Evolutionary conservation across 2,888 invertebrate genomes (phyloP), one percentile per base, ranked within the genome.

Genomic region (Plemyria rubiginata): DNA sequence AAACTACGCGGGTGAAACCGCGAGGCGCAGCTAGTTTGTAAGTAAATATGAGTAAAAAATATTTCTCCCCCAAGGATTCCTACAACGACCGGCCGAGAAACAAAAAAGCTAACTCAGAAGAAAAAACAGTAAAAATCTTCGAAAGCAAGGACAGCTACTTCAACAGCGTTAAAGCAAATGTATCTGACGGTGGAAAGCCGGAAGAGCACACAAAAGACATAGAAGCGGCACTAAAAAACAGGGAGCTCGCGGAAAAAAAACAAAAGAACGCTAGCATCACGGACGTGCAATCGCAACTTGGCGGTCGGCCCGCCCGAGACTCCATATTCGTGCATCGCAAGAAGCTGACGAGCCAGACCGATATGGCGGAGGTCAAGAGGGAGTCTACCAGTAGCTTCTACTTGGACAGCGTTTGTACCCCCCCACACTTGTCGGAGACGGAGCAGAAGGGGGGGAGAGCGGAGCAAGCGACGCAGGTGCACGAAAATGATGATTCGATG

Each of bases 51-150:
- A n/a, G n/a, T 41, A 12, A 4, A 38, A 29, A 29, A 13, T 49
- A 11, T 28, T 12, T 48, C 15, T 11, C 9, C 9, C 16, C 16
- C 28, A 38, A 54, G 16, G 50, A 60, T 7, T 50, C 50, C 0
- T 22, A 22, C 52, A 52, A 0, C 12, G 54, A 36, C 5, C 29
- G 32, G 4, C 16, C n/a, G 9, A 32, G 4, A 0, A 55, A 54
- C 29, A 60, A 53, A 36, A 63, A 56, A 60, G 5, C 7, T 15
- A 48, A 12, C 15, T 22, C 48, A 3, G 55, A 64, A 9, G 55
- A 64, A 36, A 64, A 60, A n/a, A 16, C 56, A 12, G 56, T 64
- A 0, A 54, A 52, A 40, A 60, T 56, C 13, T 57, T 57, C 43
- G 62, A 58, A 4, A 22, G 41, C 32, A 48, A 52, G n/a, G 55